Evolutionary conservation across 2,888 invertebrate genomes (phyloP), one percentile per base, ranked within the genome.

Genomic region (Ferdinandea cuprea): DNA sequence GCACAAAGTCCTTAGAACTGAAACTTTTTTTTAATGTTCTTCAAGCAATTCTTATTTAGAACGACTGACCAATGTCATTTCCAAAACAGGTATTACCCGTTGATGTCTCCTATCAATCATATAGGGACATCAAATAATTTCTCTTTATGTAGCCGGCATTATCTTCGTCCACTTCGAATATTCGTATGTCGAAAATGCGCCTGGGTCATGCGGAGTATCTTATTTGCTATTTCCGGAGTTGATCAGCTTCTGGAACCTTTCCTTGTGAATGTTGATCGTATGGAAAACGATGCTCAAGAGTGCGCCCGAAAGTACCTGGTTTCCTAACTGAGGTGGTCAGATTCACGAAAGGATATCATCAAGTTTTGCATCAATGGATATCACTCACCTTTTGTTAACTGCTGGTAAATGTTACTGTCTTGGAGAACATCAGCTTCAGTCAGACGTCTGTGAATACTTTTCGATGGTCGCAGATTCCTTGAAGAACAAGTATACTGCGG

Each of bases 401-500:
- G 61, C 15, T 48, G 40, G 21, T 30, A 56, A 1, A 77, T 11
- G 11, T 69, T 61, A 28, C 69, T 69, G 6, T 63, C 30, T 0
- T n/a, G 6, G 19, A 69, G 56, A 2, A 63, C 68, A 13, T 8
- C 1, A 9, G 11, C 28, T 15, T 63, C 25, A n/a, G 40, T 56
- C 3, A 69, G 13, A 69, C 54, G 6, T 77, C 61, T 8, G 77
- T 77, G 46, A 77, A 77, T 37, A 77, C 46, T 9, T 46, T 61
- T n/a, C 77, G 61, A 32, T 77, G 68, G 30, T 77, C 77, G n/a
- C 77, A 69, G 0, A 77, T 54, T 6, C 77, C 77, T 63, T 69
- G 69, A 9, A 77, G 6, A 11, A 69, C 40, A 2, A 69, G 17
- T 69, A 48, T 5, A 11, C 15, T 6, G 13, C 1, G 17, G 9